phyloP scores from a whole-genome alignment of 1,140 invertebrate species.

The Drosophila malerkotliana region DNA sequence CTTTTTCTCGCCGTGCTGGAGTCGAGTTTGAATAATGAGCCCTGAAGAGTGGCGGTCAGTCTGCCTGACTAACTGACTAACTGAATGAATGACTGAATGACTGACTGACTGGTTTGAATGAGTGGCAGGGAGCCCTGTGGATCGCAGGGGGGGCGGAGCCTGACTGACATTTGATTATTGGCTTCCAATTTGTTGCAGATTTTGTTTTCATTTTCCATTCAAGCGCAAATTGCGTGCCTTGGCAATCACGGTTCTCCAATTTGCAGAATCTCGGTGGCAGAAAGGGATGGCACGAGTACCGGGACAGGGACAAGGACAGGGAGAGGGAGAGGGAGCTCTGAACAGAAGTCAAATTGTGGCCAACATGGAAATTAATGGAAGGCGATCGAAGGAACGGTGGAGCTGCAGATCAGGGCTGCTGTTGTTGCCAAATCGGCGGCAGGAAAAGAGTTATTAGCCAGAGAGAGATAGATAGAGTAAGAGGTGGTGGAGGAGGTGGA shows the following conservation, averaged over 20 bases:
- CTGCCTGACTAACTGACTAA: slow-evolving; percentile 38
- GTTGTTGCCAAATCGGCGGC: slow-evolving; percentile 61
- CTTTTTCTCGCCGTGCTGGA: neutral
- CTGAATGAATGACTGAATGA: slow-evolving; percentile 19
- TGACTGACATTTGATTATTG: slow-evolving; percentile 84
- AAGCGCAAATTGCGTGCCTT: slow-evolving; percentile 73
- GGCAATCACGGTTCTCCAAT: slow-evolving; percentile 69
- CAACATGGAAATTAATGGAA: slow-evolving; percentile 78
- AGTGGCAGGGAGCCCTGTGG: slow-evolving; percentile 14
- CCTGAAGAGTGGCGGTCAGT: slow-evolving; percentile 10
- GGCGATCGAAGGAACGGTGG: slow-evolving; percentile 51
- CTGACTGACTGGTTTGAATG: slow-evolving; percentile 21
- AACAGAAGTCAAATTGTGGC: slow-evolving; percentile 82
- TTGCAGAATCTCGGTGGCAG: slow-evolving; percentile 25
- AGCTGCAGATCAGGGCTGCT: slow-evolving; percentile 61
- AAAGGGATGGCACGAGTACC: slow-evolving; percentile 33
- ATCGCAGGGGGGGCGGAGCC: slow-evolving; percentile 31
- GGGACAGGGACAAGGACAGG: neutral
- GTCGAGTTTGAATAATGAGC: slow-evolving; percentile 72
- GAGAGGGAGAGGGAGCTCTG: slow-evolving; percentile 29
- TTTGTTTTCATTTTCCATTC: slow-evolving; percentile 35
- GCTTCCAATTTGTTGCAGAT: slow-evolving; percentile 83
- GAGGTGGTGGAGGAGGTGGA: neutral
- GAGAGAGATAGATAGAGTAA: slow-evolving; percentile 26
- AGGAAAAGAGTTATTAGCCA: slow-evolving; percentile 77